These are phyloP conservation scores for Tupaia chinensis DNA, from an alignment of 2,113 vertebrate genomes.

Conservation along the genomic window DNA sequence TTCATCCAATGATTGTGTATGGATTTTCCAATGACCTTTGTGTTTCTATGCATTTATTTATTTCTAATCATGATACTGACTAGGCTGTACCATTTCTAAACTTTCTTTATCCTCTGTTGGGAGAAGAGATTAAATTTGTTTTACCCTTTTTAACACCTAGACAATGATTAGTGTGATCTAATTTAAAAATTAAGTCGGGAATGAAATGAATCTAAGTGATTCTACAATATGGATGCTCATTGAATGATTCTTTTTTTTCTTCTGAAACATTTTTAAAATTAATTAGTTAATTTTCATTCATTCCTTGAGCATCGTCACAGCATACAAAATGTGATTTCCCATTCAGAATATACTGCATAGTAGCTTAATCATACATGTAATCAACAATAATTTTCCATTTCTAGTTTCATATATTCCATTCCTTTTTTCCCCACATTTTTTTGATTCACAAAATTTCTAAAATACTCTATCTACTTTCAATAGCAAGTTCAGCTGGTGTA, in stretches of 20 bases:
- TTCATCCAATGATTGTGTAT: neutral
- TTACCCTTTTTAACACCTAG: neutral
- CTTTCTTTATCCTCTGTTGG: neutral
- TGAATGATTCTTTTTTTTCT: neutral
- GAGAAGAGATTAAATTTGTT: slow-evolving; percentile 37
- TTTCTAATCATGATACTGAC: neutral
- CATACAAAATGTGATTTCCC: no score
- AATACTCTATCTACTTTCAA: no score
- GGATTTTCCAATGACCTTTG: neutral
- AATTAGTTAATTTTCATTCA: no score
- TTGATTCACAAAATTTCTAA: no score
- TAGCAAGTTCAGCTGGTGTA: no score
- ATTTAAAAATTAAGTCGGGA: slow-evolving; percentile 42
- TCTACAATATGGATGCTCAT: neutral
- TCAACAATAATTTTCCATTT: no score
- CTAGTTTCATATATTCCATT: no score
- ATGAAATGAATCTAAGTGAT: neutral
- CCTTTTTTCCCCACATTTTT: no score
- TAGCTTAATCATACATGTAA: no score
- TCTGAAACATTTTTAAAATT: no score
- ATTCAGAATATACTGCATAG: no score
- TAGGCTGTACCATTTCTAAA: neutral
- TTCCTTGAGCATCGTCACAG: no score
- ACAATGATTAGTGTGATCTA: neutral
- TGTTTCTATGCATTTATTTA: neutral